Evolutionary conservation across 1,140 invertebrate species (phyloP).

Genomic region (Nasonia vitripennis): DNA sequence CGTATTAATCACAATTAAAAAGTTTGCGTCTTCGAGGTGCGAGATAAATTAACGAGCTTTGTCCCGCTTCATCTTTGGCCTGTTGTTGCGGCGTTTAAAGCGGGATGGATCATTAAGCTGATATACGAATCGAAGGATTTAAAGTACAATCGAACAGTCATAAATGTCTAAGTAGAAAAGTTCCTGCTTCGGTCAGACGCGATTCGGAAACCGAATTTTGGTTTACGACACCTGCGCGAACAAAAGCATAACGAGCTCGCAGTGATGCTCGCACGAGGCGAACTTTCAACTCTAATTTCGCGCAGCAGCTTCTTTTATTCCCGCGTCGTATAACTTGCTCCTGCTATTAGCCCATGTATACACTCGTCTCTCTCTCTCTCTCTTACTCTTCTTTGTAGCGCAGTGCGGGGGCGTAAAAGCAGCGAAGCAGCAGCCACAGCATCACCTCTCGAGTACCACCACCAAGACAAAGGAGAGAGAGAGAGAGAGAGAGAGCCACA

Average conservation of each 20-base stretch:
- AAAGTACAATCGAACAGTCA: too few relatives aligned
- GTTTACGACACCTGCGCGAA: too few relatives aligned
- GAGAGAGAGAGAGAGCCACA: neutral
- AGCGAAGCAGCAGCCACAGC: neutral
- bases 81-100: neutral
- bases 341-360: neutral
- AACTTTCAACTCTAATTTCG: neutral
- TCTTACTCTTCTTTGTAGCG: neutral
- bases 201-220: too few relatives aligned
- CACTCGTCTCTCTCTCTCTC: neutral
- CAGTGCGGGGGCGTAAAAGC: neutral
- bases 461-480: neutral
- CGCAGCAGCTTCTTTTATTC: neutral
- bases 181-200: neutral
- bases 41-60: constrained; percentile 13
- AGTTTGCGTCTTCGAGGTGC: neutral
- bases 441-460: neutral
- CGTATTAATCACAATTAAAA: constrained; percentile 30
- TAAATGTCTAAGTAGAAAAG: neutral
- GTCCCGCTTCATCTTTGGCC: neutral
- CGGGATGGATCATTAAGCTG: neutral
- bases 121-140: too few relatives aligned
- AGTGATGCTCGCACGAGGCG: neutral
- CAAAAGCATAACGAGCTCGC: neutral
- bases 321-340: neutral